These are phyloP conservation scores for Hypothenemus hampei DNA, from an alignment of 1,140 invertebrate species.

Conservation along the genomic window DNA sequence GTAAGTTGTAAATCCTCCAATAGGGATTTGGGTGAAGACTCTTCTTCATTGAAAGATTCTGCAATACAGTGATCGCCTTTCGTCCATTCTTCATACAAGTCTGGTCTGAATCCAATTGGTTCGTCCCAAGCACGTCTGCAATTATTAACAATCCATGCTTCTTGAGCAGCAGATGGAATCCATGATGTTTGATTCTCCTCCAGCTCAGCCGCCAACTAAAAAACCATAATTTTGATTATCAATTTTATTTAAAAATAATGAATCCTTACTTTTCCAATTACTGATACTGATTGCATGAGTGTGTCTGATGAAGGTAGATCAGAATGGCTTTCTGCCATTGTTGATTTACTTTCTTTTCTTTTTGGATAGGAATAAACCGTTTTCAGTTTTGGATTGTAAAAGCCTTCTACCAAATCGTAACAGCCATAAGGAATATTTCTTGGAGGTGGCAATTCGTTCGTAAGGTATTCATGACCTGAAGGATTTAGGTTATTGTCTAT, in stretches of 20 bases:
- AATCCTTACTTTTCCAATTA: not conserved
- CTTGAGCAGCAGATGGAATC: constrained; percentile 19
- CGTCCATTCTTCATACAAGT: constrained; percentile 51
- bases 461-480: constrained; percentile 41
- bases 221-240: not conserved
- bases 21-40: no score
- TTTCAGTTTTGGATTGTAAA: constrained; percentile 41
- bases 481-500: constrained; percentile 41
- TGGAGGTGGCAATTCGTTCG: constrained; percentile 31
- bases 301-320: not conserved
- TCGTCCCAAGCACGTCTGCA: constrained; percentile 49
- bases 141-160: constrained; percentile 52
- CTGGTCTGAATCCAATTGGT: constrained; percentile 46
- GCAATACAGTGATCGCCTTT: constrained; percentile 25
- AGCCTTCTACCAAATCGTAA: constrained; percentile 46
- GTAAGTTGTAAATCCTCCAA: no score
- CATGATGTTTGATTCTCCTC: not conserved
- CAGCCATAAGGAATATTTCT: constrained; percentile 42
- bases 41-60: no score
- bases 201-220: not conserved
- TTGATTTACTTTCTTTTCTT: no score
- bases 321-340: no score
- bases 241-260: not conserved
- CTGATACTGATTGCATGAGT: not conserved
- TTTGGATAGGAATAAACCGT: constrained; percentile 7